Conservation (phyloP, 1,140 invertebrate genomes). For the Drosophila repletoides region DNA sequence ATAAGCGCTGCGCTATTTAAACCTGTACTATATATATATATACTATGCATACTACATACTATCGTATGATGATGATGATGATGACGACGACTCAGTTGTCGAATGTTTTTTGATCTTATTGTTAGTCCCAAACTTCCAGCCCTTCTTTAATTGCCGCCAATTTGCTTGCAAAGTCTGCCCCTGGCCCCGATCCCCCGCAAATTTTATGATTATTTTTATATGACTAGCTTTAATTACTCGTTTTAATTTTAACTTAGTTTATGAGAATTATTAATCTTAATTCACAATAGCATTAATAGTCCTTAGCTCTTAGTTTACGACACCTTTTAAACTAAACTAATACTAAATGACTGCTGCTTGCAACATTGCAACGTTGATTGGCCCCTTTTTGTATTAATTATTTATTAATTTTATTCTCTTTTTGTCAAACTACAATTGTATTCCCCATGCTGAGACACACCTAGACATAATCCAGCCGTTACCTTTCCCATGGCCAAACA, state of each 20-base stretch:
- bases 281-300: conserved; percentile 22
- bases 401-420: conserved; percentile 49
- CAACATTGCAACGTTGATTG: conserved; percentile 40
- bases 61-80: conserved; percentile 42
- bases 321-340: neutral
- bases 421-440: conserved; percentile 33
- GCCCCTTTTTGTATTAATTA: conserved; percentile 40
- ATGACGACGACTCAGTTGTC: conserved; percentile 44
- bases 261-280: conserved; percentile 78
- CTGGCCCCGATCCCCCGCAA: conserved; percentile 5
- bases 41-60: conserved; percentile 6
- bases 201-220: conserved; percentile 68
- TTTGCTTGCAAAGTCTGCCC: conserved; percentile 57
- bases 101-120: conserved; percentile 50
- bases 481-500: conserved; percentile 27
- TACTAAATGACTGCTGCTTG: conserved; percentile 42
- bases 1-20: conserved; percentile 70
- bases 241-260: conserved; percentile 67
- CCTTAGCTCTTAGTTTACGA: conserved; percentile 16
- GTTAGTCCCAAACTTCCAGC: conserved; percentile 27
- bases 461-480: conserved; percentile 15
- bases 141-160: conserved; percentile 64
- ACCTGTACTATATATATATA: conserved; percentile 57
- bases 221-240: conserved; percentile 62
- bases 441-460: neutral